phyloP scores from a whole-genome alignment of 2,113 vertebrate species.

The Chauna torquata region DNA sequence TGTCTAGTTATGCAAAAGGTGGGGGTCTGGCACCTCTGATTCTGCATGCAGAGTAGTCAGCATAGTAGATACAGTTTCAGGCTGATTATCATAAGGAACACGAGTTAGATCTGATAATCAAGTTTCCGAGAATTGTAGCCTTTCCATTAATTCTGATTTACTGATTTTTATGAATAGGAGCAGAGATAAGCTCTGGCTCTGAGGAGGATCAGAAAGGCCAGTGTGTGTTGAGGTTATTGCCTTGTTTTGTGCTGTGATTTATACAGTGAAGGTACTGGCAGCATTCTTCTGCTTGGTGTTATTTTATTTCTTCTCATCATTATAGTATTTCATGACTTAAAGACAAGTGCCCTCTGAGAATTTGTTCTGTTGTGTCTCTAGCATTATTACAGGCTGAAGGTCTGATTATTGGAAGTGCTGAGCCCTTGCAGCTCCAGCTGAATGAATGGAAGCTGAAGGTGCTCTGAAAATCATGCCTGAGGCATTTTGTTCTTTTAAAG shows the following conservation, averaged over 20 bases:
- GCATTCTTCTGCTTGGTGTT: slow-evolving; percentile 4
- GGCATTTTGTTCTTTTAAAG: slow-evolving; percentile 31
- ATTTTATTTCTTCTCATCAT: slow-evolving; percentile 42
- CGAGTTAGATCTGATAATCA: background rate
- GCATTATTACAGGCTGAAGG: background rate
- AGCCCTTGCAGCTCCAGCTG: slow-evolving; percentile 6
- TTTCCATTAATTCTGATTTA: slow-evolving; percentile 49
- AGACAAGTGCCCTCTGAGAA: slow-evolving; percentile 24
- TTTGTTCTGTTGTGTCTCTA: background rate
- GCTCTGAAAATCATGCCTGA: background rate
- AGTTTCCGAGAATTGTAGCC: background rate
- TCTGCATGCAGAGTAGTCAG: background rate
- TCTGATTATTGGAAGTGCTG: slow-evolving; percentile 9
- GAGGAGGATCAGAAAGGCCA: slow-evolving; percentile 46
- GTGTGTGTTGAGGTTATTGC: background rate
- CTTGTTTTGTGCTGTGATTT: slow-evolving; percentile 40
- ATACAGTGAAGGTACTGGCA: background rate
- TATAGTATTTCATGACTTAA: slow-evolving; percentile 46
- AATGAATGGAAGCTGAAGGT: slow-evolving; percentile 31
- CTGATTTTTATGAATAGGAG: slow-evolving; percentile 32
- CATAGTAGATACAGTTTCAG: background rate
- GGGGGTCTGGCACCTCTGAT: background rate
- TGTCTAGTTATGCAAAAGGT: background rate
- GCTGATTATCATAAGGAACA: background rate
- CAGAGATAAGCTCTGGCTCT: background rate